Percentiles rank a stretch among this genome's conserved stretches.
phyloP scores from a whole-genome alignment of 2,797 vertebrate genomes.

The Pseudochromis fuscus region DNA sequence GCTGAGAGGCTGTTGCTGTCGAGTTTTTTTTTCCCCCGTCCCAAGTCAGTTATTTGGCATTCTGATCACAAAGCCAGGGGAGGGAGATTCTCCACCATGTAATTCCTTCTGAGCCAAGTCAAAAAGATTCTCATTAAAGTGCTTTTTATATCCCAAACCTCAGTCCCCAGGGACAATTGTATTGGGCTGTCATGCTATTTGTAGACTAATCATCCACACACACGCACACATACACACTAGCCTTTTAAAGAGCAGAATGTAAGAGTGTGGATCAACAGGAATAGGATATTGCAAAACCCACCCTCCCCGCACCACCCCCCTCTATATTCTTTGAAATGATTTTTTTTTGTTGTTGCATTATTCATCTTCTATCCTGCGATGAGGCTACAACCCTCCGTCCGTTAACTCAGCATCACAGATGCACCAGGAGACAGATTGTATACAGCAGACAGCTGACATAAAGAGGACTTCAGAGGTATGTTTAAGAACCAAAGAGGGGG shows the following conservation, averaged over 20 bases:
- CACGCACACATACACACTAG: slow-evolving; percentile 7
- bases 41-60: slow-evolving; percentile 53
- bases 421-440: slow-evolving; percentile 12
- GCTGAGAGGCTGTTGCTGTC: slow-evolving; percentile 10
- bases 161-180: slow-evolving; percentile 47
- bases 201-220: slow-evolving; percentile 60
- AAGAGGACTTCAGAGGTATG: slow-evolving; percentile 22
- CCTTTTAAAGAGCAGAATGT: slow-evolving; percentile 26
- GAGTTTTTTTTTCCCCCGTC: slow-evolving; percentile 40
- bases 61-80: slow-evolving; percentile 52
- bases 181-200: slow-evolving; percentile 61
- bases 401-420: slow-evolving; percentile 46
- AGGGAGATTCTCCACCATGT: slow-evolving; percentile 42
- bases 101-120: slow-evolving; percentile 58
- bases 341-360: slow-evolving; percentile 51
- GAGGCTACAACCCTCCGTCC: slow-evolving; percentile 51
- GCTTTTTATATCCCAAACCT: slow-evolving; percentile 57
- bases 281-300: slow-evolving; percentile 24
- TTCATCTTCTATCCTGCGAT: slow-evolving; percentile 60
- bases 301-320: neutral
- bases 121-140: slow-evolving; percentile 67
- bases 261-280: slow-evolving; percentile 47
- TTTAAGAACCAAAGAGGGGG: slow-evolving; percentile 5
- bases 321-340: slow-evolving; percentile 44
- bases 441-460: slow-evolving; percentile 38